These are phyloP conservation scores for Rhea pennata DNA, from an alignment of 2,113 vertebrate species.

Conservation along the genomic window DNA sequence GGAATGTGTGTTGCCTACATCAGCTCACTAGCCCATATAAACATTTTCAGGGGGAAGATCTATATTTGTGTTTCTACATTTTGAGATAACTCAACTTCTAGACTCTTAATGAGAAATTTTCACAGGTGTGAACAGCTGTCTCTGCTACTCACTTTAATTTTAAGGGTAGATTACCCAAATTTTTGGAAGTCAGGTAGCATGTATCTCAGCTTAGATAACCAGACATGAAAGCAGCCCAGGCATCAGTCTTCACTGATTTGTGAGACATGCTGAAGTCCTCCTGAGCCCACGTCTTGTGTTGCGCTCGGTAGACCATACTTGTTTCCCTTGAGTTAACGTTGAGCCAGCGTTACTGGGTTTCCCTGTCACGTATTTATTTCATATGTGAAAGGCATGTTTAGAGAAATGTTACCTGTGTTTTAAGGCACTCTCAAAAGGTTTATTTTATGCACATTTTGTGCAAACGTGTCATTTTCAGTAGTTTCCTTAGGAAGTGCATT, in stretches of 20 bases:
- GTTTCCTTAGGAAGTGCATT: slow-evolving; percentile 73
- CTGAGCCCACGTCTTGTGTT: accelerated
- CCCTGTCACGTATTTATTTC: neutral
- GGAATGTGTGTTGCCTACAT: slow-evolving; percentile 67
- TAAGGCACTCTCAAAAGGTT: slow-evolving; percentile 4
- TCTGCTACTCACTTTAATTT: slow-evolving; percentile 54
- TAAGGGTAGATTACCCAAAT: neutral
- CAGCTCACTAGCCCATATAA: slow-evolving; percentile 41
- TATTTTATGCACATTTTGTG: slow-evolving; percentile 33
- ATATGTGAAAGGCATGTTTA: neutral
- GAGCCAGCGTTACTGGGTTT: neutral
- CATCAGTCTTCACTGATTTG: neutral
- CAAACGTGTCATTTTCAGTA: slow-evolving; percentile 68
- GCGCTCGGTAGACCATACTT: accelerated
- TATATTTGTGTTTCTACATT: slow-evolving; percentile 37
- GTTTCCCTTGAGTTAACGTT: neutral
- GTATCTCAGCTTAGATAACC: neutral
- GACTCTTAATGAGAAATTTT: slow-evolving; percentile 56
- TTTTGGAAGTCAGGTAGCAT: slow-evolving; percentile 34
- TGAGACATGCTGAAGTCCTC: neutral
- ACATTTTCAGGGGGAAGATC: slow-evolving; percentile 61
- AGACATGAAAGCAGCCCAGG: neutral
- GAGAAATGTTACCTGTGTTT: neutral
- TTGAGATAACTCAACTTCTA: slow-evolving; percentile 42
- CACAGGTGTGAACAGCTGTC: slow-evolving; percentile 67